Evolutionary conservation across 2,797 vertebrate species (phyloP).

Genomic region (Helicolenus hilgendorfi): DNA sequence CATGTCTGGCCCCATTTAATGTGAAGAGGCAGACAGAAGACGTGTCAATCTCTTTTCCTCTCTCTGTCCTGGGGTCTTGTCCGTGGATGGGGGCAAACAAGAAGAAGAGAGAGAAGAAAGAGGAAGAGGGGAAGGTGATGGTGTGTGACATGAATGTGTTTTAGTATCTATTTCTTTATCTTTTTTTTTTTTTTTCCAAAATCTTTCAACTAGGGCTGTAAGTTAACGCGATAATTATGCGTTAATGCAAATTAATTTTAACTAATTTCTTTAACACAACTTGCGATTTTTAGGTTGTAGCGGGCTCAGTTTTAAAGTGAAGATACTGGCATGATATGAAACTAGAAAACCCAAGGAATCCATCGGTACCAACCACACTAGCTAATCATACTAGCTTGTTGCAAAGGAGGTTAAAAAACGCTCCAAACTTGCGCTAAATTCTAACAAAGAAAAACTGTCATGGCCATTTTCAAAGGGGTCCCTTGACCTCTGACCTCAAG

Average conservation of each 20-base stretch:
- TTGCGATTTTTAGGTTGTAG: no score
- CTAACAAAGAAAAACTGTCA: no score
- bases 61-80: constrained; percentile 51
- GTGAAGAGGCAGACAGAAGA: constrained; percentile 80
- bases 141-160: constrained; percentile 33
- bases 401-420: no score
- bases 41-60: constrained; percentile 63
- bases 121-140: constrained; percentile 5
- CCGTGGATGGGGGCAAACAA: constrained; percentile 21
- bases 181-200: not conserved
- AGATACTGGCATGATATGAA: not conserved
- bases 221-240: not conserved
- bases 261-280: not conserved
- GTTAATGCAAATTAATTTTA: not conserved
- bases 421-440: not conserved
- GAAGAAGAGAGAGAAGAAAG: not conserved
- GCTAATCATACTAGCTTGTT: not conserved
- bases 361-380: accelerated
- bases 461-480: no score
- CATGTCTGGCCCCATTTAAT: constrained; percentile 82
- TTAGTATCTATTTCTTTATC: constrained; percentile 7
- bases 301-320: not conserved
- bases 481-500: no score
- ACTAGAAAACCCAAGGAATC: not conserved
- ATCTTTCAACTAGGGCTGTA: not conserved